Percentiles rank a stretch among this genome's conserved stretches.
These are phyloP conservation scores for Channa argus DNA, from an alignment of 2,113 vertebrate genomes.

Conservation along the genomic window DNA sequence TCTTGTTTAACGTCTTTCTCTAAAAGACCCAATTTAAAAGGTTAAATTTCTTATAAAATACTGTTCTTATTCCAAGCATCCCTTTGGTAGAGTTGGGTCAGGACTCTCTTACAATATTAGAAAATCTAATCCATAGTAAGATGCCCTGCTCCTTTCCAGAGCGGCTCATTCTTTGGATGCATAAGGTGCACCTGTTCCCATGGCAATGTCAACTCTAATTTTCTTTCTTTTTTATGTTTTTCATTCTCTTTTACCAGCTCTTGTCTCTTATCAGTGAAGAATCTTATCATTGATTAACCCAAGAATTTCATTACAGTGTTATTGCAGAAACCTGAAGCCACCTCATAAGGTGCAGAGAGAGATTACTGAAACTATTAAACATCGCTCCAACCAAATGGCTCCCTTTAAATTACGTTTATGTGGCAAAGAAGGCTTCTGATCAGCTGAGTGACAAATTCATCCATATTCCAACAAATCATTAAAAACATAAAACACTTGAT, in stretches of 20 bases:
- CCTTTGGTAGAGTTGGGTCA: slow-evolving; percentile 35
- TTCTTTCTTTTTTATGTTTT: slow-evolving; percentile 29
- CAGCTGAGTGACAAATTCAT: background rate
- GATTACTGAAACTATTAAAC: slow-evolving; percentile 21
- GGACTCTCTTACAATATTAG: slow-evolving; percentile 27
- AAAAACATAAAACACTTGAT: background rate
- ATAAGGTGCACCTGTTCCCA: slow-evolving; percentile 60
- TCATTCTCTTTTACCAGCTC: slow-evolving; percentile 1
- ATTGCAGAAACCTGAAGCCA: slow-evolving; percentile 27
- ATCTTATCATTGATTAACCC: slow-evolving; percentile 45
- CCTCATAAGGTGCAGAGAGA: slow-evolving; percentile 13
- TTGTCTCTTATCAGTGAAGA: slow-evolving; percentile 34
- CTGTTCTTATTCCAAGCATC: slow-evolving; percentile 18
- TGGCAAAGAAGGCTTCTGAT: slow-evolving; percentile 12
- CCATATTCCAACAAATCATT: slow-evolving; percentile 10
- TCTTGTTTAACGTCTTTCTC: background rate
- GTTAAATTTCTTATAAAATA: slow-evolving; percentile 3
- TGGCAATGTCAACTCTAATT: slow-evolving; percentile 64
- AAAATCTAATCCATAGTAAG: slow-evolving; percentile 36
- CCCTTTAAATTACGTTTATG: slow-evolving; percentile 5
- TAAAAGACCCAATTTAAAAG: background rate
- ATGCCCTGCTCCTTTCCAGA: slow-evolving; percentile 37
- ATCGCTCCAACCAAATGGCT: slow-evolving; percentile 6
- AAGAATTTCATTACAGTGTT: slow-evolving; percentile 41
- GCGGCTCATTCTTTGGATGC: slow-evolving; percentile 3